These are phyloP conservation scores for Drosophila miranda DNA, from an alignment of 1,140 invertebrate genomes.

Conservation along the genomic window DNA sequence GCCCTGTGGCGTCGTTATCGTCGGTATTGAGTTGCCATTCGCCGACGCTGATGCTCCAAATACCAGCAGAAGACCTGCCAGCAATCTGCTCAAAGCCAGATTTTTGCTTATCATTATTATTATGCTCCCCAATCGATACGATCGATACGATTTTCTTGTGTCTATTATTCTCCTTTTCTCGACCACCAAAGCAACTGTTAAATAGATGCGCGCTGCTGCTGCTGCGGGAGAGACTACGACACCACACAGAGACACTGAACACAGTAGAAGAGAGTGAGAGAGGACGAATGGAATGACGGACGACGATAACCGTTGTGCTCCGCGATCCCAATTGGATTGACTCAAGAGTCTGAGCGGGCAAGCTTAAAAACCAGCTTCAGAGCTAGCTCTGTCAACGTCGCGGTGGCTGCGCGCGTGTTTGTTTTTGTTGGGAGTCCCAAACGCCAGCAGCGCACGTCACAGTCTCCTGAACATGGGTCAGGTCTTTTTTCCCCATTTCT, in stretches of 20 bases:
- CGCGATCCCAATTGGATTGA: slow-evolving; percentile 65
- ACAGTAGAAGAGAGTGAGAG: not conserved
- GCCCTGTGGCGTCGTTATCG: slow-evolving; percentile 65
- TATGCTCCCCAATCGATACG: slow-evolving; percentile 12
- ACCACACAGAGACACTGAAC: slow-evolving; percentile 3
- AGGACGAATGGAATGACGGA: no score
- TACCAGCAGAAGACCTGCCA: slow-evolving; percentile 27
- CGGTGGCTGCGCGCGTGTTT: slow-evolving; percentile 12
- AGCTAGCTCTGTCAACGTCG: slow-evolving; percentile 19
- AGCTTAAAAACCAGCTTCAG: slow-evolving; percentile 71
- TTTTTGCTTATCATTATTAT: slow-evolving; percentile 48
- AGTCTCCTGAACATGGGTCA: slow-evolving; percentile 1
- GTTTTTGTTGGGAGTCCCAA: slow-evolving; percentile 54
- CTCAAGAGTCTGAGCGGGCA: slow-evolving; percentile 40
- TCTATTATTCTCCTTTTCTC: slow-evolving; percentile 33
- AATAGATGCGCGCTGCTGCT: slow-evolving; percentile 15
- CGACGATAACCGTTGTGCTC: slow-evolving; percentile 58
- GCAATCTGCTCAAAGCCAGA: slow-evolving; percentile 13
- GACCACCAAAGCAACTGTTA: slow-evolving; percentile 49
- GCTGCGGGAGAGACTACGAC: slow-evolving; percentile 2
- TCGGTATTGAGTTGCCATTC: slow-evolving; percentile 57
- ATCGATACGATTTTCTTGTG: slow-evolving; percentile 20
- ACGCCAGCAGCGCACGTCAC: slow-evolving; percentile 23
- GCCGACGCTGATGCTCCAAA: slow-evolving; percentile 13
- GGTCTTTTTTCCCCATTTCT: slow-evolving; percentile 13